Conservation (phyloP, 1,140 invertebrate genomes). For the Medauroidea extradentata region DNA sequence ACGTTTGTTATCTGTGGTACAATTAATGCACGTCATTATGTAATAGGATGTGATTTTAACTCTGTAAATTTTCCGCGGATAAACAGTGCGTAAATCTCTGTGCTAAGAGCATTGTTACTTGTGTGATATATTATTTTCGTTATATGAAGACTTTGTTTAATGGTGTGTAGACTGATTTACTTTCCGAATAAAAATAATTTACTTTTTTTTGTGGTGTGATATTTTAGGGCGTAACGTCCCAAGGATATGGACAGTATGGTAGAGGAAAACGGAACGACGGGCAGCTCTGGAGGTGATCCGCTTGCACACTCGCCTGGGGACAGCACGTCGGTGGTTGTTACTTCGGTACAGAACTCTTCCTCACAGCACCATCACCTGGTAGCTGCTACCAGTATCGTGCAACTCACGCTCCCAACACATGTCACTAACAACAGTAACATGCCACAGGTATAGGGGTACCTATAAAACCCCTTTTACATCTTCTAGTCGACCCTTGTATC, state of each 20-base stretch:
- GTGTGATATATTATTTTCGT: not conserved
- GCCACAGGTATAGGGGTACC: conserved; percentile 57
- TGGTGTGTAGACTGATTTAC: no score
- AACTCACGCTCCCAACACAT: conserved; percentile 69
- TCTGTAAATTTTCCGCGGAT: no score
- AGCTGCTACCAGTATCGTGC: conserved; percentile 74
- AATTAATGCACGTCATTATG: no score
- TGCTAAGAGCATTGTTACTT: not conserved
- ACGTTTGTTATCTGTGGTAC: no score
- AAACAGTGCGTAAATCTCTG: no score
- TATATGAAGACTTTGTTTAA: no score
- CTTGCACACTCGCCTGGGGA: conserved; percentile 23
- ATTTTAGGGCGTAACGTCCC: conserved; percentile 48
- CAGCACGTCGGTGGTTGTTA: conserved; percentile 21
- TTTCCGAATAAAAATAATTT: not conserved
- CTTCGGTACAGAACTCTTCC: conserved; percentile 47
- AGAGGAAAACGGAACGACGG: conserved; percentile 74
- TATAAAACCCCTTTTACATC: no score
- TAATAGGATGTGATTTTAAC: no score
- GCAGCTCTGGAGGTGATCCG: conserved; percentile 58
- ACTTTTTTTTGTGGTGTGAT: conserved; percentile 6
- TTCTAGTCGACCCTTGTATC: no score
- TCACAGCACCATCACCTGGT: conserved; percentile 52
- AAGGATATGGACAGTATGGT: conserved; percentile 80
- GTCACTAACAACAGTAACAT: conserved; percentile 39